phyloP scores from a whole-genome alignment of 2,888 invertebrate genomes.

The Tipula helvola region DNA sequence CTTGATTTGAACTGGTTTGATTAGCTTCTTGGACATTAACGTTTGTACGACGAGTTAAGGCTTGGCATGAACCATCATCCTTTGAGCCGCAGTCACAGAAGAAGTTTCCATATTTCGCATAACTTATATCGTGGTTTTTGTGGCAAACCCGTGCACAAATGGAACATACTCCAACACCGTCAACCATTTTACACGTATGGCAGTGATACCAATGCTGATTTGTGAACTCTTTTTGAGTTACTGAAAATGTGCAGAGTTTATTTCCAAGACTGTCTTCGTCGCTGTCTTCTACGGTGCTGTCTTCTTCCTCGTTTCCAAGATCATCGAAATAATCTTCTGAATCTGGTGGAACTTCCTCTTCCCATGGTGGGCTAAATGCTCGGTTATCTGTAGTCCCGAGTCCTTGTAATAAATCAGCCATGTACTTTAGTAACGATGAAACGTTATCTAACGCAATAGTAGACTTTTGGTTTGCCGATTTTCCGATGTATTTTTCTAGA shows the following conservation, averaged over 20 bases:
- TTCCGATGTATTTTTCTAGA: constrained; percentile 23
- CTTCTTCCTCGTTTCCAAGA: constrained; percentile 81
- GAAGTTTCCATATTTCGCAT: constrained; percentile 97
- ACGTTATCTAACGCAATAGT: constrained; percentile 56
- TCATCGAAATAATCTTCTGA: constrained; percentile 79
- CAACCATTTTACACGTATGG: constrained; percentile 97
- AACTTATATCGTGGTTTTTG: constrained; percentile 89
- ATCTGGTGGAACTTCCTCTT: constrained; percentile 60
- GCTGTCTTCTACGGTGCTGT: constrained; percentile 68
- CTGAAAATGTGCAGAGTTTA: constrained; percentile 91
- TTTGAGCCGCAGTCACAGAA: constrained; percentile 99
- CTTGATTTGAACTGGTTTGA: constrained; percentile 19
- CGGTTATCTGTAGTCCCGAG: constrained; percentile 35
- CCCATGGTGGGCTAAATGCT: constrained; percentile 61
- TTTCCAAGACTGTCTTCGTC: constrained; percentile 35
- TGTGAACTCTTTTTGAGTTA: constrained; percentile 96
- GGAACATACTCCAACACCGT: constrained; percentile 95
- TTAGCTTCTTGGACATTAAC: constrained; percentile 17
- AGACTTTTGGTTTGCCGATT: constrained; percentile 18
- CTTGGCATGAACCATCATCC: constrained; percentile 69
- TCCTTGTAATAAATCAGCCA: constrained; percentile 51
- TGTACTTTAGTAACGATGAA: constrained; percentile 71
- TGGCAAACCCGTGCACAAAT: constrained; percentile 97
- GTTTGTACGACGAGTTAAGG: constrained; percentile 32
- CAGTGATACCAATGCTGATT: constrained; percentile 99